phyloP scores from a whole-genome alignment of 2,888 invertebrate genomes.

The Cataglyphis cursor region DNA sequence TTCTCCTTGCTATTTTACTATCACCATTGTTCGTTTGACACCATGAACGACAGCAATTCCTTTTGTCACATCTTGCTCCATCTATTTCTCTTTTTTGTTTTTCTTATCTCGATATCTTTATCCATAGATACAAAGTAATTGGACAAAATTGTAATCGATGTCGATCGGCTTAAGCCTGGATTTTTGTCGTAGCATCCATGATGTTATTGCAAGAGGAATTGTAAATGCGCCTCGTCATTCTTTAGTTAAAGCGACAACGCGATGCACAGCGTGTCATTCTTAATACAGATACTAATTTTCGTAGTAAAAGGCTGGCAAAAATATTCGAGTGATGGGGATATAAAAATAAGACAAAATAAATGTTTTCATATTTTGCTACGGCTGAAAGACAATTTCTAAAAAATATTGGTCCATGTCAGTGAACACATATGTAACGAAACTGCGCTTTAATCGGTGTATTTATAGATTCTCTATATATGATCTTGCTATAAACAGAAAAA shows the following conservation, averaged over 20 bases:
- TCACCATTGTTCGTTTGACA: conserved; percentile 1
- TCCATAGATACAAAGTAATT: conserved; percentile 5
- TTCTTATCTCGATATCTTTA: background rate
- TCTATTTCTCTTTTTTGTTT: background rate
- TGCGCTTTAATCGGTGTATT: conserved; percentile 14
- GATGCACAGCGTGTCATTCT: background rate
- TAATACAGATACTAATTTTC: conserved; percentile 17
- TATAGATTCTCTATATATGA: conserved; percentile 8
- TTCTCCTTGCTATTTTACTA: conserved; percentile 56
- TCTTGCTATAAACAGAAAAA: background rate
- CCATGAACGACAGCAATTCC: conserved; percentile 61
- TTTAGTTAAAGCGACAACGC: conserved; percentile 27
- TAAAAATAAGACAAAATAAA: conserved; percentile 26
- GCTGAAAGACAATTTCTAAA: conserved; percentile 10
- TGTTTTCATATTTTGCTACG: conserved; percentile 5
- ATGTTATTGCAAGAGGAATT: conserved; percentile 62
- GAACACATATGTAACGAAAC: conserved; percentile 1
- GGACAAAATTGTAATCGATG: background rate
- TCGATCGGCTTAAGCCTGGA: conserved; percentile 26
- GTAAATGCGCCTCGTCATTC: conserved; percentile 52
- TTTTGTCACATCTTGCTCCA: conserved; percentile 26
- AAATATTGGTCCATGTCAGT: background rate
- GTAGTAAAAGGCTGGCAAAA: background rate
- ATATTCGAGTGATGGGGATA: background rate
- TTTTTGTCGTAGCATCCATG: conserved; percentile 49